Percentiles rank a stretch among this genome's conserved stretches.
These are phyloP conservation scores for Eublepharis macularius DNA, from an alignment of 2,113 vertebrate genomes.

Conservation along the genomic window DNA sequence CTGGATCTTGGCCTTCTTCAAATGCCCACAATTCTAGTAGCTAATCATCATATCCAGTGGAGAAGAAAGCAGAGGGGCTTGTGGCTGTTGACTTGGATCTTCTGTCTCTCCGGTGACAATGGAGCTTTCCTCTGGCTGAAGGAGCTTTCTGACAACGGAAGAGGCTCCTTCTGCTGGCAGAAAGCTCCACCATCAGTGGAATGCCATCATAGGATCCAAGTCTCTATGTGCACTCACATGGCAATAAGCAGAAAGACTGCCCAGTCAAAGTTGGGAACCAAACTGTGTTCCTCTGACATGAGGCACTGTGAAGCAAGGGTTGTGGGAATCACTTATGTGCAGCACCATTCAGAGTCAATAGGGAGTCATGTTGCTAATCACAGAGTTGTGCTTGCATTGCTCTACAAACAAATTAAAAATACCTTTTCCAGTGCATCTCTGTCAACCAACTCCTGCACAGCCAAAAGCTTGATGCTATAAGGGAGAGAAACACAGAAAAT, in stretches of 20 bases:
- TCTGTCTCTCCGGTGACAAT: too few relatives aligned
- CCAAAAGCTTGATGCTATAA: conserved; percentile 93
- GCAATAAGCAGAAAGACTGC: background rate
- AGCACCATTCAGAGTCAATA: background rate
- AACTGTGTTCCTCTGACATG: fast-evolving
- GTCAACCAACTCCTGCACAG: conserved; percentile 92
- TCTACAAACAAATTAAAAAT: conserved; percentile 49
- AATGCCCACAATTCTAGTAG: background rate
- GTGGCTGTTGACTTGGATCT: background rate
- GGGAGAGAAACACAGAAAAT: conserved; percentile 51
- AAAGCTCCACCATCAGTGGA: too few relatives aligned
- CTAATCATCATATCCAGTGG: background rate
- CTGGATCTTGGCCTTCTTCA: background rate
- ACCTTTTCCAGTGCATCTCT: conserved; percentile 94
- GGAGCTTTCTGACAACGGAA: too few relatives aligned
- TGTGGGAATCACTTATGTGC: background rate
- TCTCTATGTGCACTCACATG: background rate
- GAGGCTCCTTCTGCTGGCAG: too few relatives aligned
- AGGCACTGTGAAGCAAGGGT: background rate
- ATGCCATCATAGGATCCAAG: too few relatives aligned
- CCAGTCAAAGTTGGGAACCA: background rate
- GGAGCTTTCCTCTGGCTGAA: too few relatives aligned
- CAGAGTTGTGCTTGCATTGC: background rate
- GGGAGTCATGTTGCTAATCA: background rate
- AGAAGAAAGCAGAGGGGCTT: background rate